Conservation (phyloP, 1,140 invertebrate species). For the Pseudobourletiella spinata region DNA sequence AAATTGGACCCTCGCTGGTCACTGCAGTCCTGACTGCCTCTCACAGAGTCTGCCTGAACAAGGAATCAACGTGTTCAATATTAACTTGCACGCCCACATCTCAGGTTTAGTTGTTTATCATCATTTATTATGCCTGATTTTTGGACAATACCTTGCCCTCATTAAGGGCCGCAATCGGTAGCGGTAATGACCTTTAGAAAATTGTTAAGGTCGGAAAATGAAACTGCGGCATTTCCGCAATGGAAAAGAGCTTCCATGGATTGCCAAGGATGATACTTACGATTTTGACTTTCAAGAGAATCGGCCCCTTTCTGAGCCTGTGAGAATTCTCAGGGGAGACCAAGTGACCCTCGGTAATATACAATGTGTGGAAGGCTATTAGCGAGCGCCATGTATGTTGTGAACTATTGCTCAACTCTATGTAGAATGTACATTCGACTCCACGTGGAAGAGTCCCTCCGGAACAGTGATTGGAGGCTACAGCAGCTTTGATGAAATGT, state of each 20-base stretch:
- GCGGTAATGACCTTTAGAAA: background rate
- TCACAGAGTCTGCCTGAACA: background rate
- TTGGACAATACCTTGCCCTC: background rate
- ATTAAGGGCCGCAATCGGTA: background rate
- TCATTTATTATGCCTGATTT: background rate
- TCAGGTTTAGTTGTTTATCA: background rate
- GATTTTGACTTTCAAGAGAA: slow-evolving; percentile 61
- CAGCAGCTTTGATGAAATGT: slow-evolving; percentile 18
- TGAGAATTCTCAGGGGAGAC: slow-evolving; percentile 42
- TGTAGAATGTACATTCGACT: slow-evolving; percentile 17
- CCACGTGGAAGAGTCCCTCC: slow-evolving; percentile 1
- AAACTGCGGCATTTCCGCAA: slow-evolving; percentile 54
- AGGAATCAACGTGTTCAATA: slow-evolving; percentile 21
- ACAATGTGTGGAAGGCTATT: background rate
- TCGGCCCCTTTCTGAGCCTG: slow-evolving; percentile 49
- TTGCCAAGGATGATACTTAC: slow-evolving; percentile 57
- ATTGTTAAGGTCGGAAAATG: slow-evolving; percentile 49
- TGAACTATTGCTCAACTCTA: background rate
- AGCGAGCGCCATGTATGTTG: background rate
- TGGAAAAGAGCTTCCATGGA: slow-evolving; percentile 52
- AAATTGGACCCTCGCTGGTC: slow-evolving; percentile 18
- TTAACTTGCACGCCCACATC: slow-evolving; percentile 19
- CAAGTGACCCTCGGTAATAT: slow-evolving; percentile 18
- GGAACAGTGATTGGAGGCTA: slow-evolving; percentile 4
- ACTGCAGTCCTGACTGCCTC: slow-evolving; percentile 9